These are phyloP conservation scores for Chiloscyllium plagiosum DNA, from an alignment of 2,113 vertebrate species.

Conservation along the genomic window DNA sequence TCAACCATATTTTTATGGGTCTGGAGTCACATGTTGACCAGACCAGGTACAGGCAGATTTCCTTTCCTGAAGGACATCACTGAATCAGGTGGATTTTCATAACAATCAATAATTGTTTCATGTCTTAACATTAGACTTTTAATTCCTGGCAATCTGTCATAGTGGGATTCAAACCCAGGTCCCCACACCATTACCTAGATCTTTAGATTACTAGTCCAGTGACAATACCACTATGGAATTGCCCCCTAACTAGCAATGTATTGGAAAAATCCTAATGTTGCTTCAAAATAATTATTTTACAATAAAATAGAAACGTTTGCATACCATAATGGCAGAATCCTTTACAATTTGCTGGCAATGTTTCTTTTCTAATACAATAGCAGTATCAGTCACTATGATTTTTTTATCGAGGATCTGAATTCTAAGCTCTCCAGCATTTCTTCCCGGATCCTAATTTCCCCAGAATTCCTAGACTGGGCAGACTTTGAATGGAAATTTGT, in stretches of 20 bases:
- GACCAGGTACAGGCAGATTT: too few relatives aligned
- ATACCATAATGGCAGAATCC: not conserved
- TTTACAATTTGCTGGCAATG: not conserved
- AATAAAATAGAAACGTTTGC: not conserved
- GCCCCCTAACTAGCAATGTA: not conserved
- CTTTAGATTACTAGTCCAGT: too few relatives aligned
- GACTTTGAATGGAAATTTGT: not conserved
- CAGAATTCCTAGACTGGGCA: not conserved
- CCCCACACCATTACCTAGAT: too few relatives aligned
- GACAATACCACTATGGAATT: too few relatives aligned
- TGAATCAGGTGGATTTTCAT: too few relatives aligned
- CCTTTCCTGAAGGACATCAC: too few relatives aligned
- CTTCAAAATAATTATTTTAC: not conserved
- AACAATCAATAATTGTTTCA: too few relatives aligned
- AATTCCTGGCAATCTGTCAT: too few relatives aligned
- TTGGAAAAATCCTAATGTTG: not conserved
- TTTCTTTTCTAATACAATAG: not conserved
- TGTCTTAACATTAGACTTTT: too few relatives aligned
- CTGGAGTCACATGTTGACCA: too few relatives aligned
- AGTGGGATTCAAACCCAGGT: too few relatives aligned
- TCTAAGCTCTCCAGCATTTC: not conserved
- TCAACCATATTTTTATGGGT: too few relatives aligned
- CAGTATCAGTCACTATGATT: slow-evolving; percentile 1
- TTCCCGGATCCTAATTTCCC: not conserved
- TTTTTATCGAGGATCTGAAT: not conserved